These are phyloP conservation scores for Apolygus lucorum DNA, from an alignment of 1,140 invertebrate species.

Conservation along the genomic window DNA sequence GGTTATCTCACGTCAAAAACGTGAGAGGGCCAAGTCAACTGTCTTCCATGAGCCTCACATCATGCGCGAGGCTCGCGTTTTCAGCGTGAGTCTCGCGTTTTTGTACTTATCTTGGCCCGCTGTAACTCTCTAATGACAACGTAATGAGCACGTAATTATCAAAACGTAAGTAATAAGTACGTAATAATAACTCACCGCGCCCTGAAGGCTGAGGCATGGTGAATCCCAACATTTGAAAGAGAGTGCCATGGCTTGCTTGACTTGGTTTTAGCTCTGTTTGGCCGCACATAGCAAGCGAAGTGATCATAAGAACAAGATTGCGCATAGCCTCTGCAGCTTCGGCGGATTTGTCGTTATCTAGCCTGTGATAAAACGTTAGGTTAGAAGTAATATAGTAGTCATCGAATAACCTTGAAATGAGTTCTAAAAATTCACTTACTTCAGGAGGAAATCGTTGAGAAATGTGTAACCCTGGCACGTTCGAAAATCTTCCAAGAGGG, in stretches of 20 bases:
- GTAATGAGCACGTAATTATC: background rate
- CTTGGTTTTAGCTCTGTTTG: constrained; percentile 78
- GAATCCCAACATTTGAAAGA: constrained; percentile 91
- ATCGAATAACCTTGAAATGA: background rate
- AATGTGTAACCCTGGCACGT: constrained; percentile 90
- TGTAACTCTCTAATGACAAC: too few species aligned
- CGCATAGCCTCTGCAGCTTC: constrained; percentile 82
- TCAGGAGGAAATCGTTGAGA: constrained; percentile 86
- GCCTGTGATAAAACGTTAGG: constrained; percentile 42
- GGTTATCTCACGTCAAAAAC: too few species aligned
- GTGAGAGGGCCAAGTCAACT: too few species aligned
- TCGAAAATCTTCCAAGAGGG: constrained; percentile 90
- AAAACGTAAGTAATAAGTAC: background rate
- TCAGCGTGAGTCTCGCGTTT: too few species aligned
- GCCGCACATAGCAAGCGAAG: constrained; percentile 88
- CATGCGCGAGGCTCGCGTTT: too few species aligned
- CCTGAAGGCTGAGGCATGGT: constrained; percentile 80
- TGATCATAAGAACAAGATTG: constrained; percentile 86
- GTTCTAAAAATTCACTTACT: constrained; percentile 49
- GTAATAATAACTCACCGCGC: constrained; percentile 51
- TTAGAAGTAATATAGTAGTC: background rate
- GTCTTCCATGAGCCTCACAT: too few species aligned
- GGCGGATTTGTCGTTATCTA: constrained; percentile 64
- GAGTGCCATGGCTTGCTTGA: constrained; percentile 71
- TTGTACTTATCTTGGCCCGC: too few species aligned